phyloP scores from a whole-genome alignment of 2,888 invertebrate species.

The Horisme vitalbata region DNA sequence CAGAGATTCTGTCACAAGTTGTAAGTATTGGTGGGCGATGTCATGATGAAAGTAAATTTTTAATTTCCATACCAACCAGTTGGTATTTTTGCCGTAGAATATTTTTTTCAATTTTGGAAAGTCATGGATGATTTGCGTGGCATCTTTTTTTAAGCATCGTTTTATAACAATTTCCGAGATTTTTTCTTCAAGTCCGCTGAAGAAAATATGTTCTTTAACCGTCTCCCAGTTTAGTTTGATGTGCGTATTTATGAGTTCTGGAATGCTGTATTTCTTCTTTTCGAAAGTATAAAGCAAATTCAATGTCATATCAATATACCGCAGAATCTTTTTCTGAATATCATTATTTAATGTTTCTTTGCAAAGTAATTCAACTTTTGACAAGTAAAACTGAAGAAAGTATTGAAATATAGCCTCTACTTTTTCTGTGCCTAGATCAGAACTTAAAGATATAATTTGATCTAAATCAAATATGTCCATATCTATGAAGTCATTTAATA shows the following conservation, averaged over 20 bases:
- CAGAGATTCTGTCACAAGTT: slow-evolving; percentile 19
- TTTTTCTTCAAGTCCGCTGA: neutral
- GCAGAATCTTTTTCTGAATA: neutral
- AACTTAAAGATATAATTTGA: neutral
- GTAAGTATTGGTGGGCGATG: slow-evolving; percentile 16
- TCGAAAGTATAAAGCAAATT: slow-evolving; percentile 10
- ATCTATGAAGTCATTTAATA: slow-evolving; percentile 1
- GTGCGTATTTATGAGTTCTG: slow-evolving; percentile 4
- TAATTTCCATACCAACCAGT: slow-evolving; percentile 17
- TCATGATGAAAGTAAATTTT: slow-evolving; percentile 21
- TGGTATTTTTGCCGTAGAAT: slow-evolving; percentile 11
- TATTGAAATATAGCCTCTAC: slow-evolving; percentile 17
- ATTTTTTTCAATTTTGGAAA: slow-evolving; percentile 16
- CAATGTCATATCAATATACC: neutral
- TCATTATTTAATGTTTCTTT: neutral
- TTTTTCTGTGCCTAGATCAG: slow-evolving; percentile 1
- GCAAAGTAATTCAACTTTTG: too few relatives aligned
- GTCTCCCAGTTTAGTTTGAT: slow-evolving; percentile 7
- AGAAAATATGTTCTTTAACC: slow-evolving; percentile 3
- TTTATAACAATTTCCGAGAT: slow-evolving; percentile 10
- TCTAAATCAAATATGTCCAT: neutral
- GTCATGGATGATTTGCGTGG: slow-evolving; percentile 12
- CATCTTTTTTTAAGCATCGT: slow-evolving; percentile 20
- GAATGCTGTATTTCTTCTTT: slow-evolving; percentile 19
- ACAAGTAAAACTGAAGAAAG: too few relatives aligned